phyloP scores from a whole-genome alignment of 1,140 invertebrate genomes.

The Drosophila erecta region DNA sequence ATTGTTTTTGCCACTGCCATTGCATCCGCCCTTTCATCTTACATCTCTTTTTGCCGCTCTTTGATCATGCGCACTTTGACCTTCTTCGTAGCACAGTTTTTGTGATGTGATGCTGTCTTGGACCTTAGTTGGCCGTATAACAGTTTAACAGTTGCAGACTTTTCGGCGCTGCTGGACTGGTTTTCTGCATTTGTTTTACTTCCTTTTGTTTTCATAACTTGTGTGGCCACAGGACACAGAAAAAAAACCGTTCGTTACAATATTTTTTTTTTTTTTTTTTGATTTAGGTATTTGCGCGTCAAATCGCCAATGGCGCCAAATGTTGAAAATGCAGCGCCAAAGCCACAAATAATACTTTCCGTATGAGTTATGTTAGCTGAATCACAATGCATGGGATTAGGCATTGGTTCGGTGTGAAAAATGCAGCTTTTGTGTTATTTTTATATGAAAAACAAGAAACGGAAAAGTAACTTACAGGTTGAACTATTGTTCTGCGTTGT shows the following conservation, averaged over 20 bases:
- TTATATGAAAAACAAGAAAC: slow-evolving; percentile 10
- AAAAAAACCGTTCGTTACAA: slow-evolving; percentile 40
- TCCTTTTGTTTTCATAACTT: slow-evolving; percentile 56
- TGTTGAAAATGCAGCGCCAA: slow-evolving; percentile 18
- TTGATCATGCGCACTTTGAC: slow-evolving; percentile 54
- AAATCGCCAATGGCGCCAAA: slow-evolving; percentile 45
- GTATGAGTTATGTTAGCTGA: slow-evolving; percentile 55
- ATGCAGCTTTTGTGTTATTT: slow-evolving; percentile 13
- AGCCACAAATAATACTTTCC: slow-evolving; percentile 36
- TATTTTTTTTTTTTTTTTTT: slow-evolving; percentile 33
- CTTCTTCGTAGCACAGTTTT: slow-evolving; percentile 25
- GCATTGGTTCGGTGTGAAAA: neutral
- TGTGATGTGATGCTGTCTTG: slow-evolving; percentile 37
- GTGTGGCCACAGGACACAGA: slow-evolving; percentile 46
- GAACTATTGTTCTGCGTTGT: slow-evolving; percentile 9
- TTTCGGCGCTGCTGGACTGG: slow-evolving; percentile 59
- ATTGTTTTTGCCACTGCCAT: slow-evolving; percentile 29
- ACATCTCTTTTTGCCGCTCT: slow-evolving; percentile 28
- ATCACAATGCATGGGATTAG: slow-evolving; percentile 46
- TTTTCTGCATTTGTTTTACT: slow-evolving; percentile 16
- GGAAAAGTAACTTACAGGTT: slow-evolving; percentile 17
- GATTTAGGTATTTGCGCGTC: slow-evolving; percentile 56
- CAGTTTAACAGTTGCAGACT: slow-evolving; percentile 73
- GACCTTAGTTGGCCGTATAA: slow-evolving; percentile 48
- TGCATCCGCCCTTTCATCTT: slow-evolving; percentile 57